Evolutionary conservation across 2,113 vertebrate species (phyloP).

Genomic region (Engystomops pustulosus): DNA sequence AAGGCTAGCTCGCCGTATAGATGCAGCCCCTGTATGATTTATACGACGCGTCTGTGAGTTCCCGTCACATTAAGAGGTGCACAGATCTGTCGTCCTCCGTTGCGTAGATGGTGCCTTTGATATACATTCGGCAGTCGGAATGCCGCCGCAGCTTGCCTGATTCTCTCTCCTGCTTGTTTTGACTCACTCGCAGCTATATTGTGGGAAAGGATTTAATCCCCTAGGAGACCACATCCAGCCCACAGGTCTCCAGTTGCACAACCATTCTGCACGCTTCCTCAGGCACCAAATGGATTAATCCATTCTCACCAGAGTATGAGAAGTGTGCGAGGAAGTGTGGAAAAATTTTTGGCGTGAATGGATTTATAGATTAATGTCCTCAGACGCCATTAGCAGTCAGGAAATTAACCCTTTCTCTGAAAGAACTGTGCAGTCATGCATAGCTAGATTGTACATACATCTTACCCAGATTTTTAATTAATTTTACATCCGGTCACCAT

Average conservation of each 20-base stretch:
- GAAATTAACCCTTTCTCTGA: constrained; percentile 31
- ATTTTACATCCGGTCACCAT: not conserved
- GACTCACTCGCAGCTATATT: constrained; percentile 47
- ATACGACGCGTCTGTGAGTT: constrained; percentile 34
- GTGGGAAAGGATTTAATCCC: constrained; percentile 59
- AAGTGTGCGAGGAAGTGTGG: constrained; percentile 53
- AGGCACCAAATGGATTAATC: constrained; percentile 57
- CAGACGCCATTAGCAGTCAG: constrained; percentile 1
- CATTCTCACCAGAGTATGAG: constrained; percentile 53
- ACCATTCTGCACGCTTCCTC: constrained; percentile 51
- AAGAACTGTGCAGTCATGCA: not conserved
- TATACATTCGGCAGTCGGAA: constrained; percentile 30
- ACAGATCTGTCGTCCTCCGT: constrained; percentile 27
- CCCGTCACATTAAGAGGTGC: constrained; percentile 24
- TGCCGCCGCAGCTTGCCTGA: constrained; percentile 9
- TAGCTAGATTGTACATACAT: not conserved
- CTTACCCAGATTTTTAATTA: not conserved
- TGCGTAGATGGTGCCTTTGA: constrained; percentile 27
- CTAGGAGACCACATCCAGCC: constrained; percentile 47
- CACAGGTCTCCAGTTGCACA: constrained; percentile 50
- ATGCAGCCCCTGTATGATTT: constrained; percentile 16
- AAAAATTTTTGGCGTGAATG: constrained; percentile 42
- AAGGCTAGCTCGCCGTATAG: not conserved
- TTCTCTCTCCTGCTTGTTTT: constrained; percentile 42
- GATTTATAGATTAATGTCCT: constrained; percentile 45